Conservation (phyloP, 1,140 invertebrate genomes). For the Cepaea nemoralis region DNA sequence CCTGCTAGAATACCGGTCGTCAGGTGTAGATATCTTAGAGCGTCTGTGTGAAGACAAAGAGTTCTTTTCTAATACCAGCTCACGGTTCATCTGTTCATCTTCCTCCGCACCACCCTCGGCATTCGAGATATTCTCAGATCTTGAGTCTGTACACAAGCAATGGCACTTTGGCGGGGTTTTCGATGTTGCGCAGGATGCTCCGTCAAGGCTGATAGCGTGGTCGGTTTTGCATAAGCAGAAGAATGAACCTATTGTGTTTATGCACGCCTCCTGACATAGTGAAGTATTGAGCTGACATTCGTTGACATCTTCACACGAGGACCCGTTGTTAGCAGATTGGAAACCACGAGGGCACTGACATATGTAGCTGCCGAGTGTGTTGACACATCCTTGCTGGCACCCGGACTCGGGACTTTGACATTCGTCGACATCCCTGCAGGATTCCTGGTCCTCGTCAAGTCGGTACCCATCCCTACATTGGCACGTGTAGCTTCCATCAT, state of each 20-base stretch:
- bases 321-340: not conserved
- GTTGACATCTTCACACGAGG: not conserved
- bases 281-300: not conserved
- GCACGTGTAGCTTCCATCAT: not conserved
- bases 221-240: no score
- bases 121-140: no score
- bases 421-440: not conserved
- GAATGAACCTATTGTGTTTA: not conserved
- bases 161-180: no score
- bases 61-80: no score
- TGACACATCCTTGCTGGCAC: not conserved
- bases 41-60: no score
- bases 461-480: not conserved
- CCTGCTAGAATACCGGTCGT: no score
- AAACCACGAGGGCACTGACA: not conserved
- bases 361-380: not conserved
- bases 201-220: no score
- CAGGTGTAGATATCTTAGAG: no score
- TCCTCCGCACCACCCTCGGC: no score
- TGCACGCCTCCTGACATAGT: not conserved
- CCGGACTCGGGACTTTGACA: not conserved
- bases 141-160: no score
- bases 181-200: no score
- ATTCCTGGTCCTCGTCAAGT: not conserved
- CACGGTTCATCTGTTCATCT: no score